Conservation (phyloP, 2,113 vertebrate genomes). For the Archocentrus centrarchus region DNA sequence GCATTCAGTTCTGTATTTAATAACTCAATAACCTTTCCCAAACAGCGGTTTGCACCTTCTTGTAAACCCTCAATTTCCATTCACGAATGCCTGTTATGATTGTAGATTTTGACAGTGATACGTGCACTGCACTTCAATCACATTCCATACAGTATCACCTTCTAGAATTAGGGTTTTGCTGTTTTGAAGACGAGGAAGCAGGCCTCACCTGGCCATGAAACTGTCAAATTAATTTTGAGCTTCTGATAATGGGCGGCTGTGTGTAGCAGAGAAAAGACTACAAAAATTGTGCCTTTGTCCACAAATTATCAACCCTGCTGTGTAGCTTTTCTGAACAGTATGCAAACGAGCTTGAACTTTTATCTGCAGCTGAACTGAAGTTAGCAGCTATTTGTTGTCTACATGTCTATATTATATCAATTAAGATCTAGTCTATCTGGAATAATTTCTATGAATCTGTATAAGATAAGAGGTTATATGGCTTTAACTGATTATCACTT, state of each 20-base stretch:
- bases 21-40: too few species aligned
- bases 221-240: background rate
- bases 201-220: background rate
- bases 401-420: background rate
- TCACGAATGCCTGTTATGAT: too few species aligned
- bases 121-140: too few species aligned
- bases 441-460: background rate
- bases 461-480: background rate
- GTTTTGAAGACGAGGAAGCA: background rate
- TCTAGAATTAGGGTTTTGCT: background rate
- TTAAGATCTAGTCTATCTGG: background rate
- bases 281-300: too few species aligned
- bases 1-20: too few species aligned
- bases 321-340: too few species aligned
- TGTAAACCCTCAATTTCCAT: too few species aligned
- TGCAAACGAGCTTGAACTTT: too few species aligned
- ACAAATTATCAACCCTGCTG: too few species aligned
- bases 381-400: background rate
- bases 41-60: too few species aligned
- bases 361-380: too few species aligned
- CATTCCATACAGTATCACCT: background rate
- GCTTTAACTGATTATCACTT: background rate
- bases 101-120: too few species aligned
- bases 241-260: background rate
- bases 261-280: background rate